Evolutionary conservation across 2,797 vertebrate genomes (phyloP), one percentile per base, ranked within the genome.

Genomic region (Coilia nasus): DNA sequence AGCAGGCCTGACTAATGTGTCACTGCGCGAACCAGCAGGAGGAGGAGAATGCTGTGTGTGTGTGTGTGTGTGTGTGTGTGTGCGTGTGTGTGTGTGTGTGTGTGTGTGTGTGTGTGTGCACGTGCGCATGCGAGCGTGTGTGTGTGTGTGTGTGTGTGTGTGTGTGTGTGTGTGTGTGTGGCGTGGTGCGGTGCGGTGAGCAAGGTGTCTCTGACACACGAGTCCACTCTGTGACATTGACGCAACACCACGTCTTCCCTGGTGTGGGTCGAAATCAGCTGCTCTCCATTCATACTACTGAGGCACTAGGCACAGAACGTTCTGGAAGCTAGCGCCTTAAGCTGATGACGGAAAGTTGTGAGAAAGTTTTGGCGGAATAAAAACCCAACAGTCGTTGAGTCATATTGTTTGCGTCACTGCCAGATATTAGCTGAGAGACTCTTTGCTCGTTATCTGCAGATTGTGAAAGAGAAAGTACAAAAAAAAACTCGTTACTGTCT

Each of bases 1-100:
- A 90, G 93, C 85, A 17, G 91, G 84, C 17, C 54, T 83, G 91
- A 90, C 91, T 93, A 93, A 95, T 94, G 93, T 86, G 80, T 78
- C 41, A 41, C 47, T 41, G 25, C 4, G 64, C 28, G 25, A 41
- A 11, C 64, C 28, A 17, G 64, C 28, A 31, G 64, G 64, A n/a
- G 25, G 35, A 41, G 19, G 3, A 19, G 6, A 28, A 57, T n/a
- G n/a, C 28, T 35, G 5, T 83, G 46, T 86, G 81, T 50, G 60
- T 67, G 10, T 64, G 62, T 11, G 81, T 82, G 78, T 54, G 82
- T 67, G 62, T 71, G n/a, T 46, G 82, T 83, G 82, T 82, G 83
- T 84, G 67, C 56, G 67, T 87, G 71, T 80, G n/a, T 35, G 5
- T 83, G 46, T 86, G 81, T 50, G 60, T 67, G 10, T 64, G 62